Evolutionary conservation across 2,113 vertebrate genomes (phyloP).

Genomic region (Morphnarchus princeps): DNA sequence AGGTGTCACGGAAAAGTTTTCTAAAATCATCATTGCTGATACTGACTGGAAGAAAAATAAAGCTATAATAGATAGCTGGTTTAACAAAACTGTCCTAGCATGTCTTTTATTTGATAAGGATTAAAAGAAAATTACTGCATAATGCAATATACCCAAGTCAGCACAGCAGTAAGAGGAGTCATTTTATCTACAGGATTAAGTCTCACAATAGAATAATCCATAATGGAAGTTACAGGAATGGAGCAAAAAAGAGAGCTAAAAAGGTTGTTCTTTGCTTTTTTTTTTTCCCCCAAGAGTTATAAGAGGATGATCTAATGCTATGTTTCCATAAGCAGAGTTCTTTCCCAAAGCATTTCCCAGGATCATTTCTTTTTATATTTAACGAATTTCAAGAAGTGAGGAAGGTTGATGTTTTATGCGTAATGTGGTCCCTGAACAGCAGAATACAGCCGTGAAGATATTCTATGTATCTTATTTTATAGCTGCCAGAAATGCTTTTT

Average conservation of each 20-base stretch:
- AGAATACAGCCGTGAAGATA: neutral
- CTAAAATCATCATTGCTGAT: neutral
- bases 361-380: constrained; percentile 17
- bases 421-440: neutral
- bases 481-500: neutral
- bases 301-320: neutral
- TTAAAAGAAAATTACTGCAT: constrained; percentile 49
- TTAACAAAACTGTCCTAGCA: constrained; percentile 6
- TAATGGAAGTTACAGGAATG: constrained; percentile 9
- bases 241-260: neutral
- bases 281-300: neutral
- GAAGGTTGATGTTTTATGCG: neutral
- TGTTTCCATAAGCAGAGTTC: constrained; percentile 8
- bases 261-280: neutral
- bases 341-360: neutral
- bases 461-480: neutral
- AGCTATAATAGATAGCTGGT: neutral
- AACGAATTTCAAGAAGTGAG: neutral
- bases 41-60: neutral
- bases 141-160: constrained; percentile 10
- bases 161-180: neutral
- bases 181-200: constrained; percentile 56
- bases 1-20: neutral
- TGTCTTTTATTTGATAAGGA: constrained; percentile 34
- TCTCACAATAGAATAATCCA: constrained; percentile 38